Percentiles rank a stretch among this genome's conserved stretches.
These are phyloP conservation scores for Cryptosula pallasiana DNA, from an alignment of 2,888 invertebrate species.

Conservation along the genomic window DNA sequence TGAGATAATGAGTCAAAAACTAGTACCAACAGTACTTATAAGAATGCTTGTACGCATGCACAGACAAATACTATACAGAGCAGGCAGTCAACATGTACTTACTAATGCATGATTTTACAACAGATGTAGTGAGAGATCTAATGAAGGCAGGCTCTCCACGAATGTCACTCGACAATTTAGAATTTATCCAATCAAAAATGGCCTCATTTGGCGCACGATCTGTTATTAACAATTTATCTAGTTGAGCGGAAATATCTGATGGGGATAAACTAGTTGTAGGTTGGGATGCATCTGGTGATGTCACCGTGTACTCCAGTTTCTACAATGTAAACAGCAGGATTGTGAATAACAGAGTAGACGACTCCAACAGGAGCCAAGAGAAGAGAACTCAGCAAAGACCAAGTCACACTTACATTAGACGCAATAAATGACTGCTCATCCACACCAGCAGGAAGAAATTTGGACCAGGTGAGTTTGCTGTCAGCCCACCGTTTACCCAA, in stretches of 20 bases:
- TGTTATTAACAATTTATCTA: conserved; percentile 35
- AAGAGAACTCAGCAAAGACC: conserved; percentile 7
- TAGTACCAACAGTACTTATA: too few relatives aligned
- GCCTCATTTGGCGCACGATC: conserved; percentile 37
- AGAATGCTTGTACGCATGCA: too few relatives aligned
- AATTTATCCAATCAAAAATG: conserved; percentile 63
- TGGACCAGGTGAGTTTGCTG: conserved; percentile 46
- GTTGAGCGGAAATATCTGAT: conserved; percentile 31
- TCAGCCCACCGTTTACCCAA: conserved; percentile 46
- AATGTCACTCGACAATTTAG: conserved; percentile 48
- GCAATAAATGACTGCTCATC: conserved; percentile 56
- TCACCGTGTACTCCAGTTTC: conserved; percentile 44
- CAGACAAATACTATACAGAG: too few relatives aligned
- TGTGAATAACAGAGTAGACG: not conserved
- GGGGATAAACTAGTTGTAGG: not conserved
- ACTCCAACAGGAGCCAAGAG: not conserved
- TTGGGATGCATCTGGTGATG: not conserved
- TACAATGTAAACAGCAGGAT: conserved; percentile 29
- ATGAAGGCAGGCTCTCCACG: not conserved
- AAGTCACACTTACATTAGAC: conserved; percentile 55
- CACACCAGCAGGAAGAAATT: conserved; percentile 39
- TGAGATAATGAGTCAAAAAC: too few relatives aligned
- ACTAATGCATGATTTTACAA: not conserved
- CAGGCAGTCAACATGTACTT: not conserved
- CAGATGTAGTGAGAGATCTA: conserved; percentile 10